phyloP scores from a whole-genome alignment of 1,140 invertebrate species.

The Daktulosphaira vitifoliae region DNA sequence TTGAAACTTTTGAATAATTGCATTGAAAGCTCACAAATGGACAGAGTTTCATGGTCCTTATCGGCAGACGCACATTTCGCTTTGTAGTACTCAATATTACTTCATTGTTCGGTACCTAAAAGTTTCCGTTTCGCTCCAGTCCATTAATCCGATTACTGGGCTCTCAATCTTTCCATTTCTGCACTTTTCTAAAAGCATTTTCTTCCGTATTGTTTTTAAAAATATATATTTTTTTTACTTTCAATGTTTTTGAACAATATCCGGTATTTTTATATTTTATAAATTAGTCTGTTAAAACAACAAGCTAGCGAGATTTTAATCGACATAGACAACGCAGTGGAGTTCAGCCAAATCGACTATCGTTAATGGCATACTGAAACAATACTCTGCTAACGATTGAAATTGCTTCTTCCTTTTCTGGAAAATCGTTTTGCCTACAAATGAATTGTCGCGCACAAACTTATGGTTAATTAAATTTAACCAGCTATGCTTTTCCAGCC shows the following conservation, averaged over 20 bases:
- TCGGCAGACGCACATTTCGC: neutral
- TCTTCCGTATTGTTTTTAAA: neutral
- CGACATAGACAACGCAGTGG: neutral
- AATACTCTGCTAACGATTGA: conserved; percentile 1
- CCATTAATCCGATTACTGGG: conserved; percentile 24
- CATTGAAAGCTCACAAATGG: neutral
- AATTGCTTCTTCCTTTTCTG: conserved; percentile 11
- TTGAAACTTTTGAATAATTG: conserved; percentile 16
- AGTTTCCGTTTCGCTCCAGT: conserved; percentile 25
- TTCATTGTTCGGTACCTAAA: conserved; percentile 1
- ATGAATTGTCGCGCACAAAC: neutral
- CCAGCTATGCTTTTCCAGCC: neutral
- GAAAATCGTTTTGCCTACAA: conserved; percentile 4
- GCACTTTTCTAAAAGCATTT: neutral
- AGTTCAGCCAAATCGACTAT: neutral
- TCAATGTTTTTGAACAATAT: neutral
- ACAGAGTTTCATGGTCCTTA: neutral
- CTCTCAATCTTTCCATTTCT: conserved; percentile 8
- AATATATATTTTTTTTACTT: neutral
- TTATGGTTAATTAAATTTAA: conserved; percentile 21
- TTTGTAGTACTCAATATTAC: conserved; percentile 11
- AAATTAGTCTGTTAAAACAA: too few relatives aligned
- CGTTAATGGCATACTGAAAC: conserved; percentile 2
- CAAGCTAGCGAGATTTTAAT: neutral
- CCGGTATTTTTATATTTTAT: too few relatives aligned